Base-by-base conservation (phyloP, 2,888 invertebrate species). In the Hypercompe scribonia region DNA sequence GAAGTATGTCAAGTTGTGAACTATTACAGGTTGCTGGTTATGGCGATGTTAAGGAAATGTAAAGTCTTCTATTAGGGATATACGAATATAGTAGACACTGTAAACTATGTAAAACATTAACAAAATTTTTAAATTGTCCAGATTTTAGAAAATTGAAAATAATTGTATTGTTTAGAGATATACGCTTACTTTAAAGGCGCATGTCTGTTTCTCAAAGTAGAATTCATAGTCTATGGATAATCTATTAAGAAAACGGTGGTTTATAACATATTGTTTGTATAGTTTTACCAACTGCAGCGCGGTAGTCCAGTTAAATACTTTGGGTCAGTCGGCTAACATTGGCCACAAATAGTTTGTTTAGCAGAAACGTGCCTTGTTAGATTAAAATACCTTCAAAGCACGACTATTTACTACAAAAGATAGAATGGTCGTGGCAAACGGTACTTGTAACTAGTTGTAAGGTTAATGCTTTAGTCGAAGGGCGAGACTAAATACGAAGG, bases 381-480 rank as follows among this genome's bases (percentile, higher is more conserved):
- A 68, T 77, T 76, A 78, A 73, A 78, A 80, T 80, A 76, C 76
- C 78, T 61, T 73, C 69, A 70, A 71, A 76, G 69, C 86, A 84
- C 84, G 84, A 85, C 78, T 75, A 73, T 78, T 79, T 69, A 86
- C 84, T 86, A 72, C 84, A 84, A 82, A 72, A 77, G 73, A 75
- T 76, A 72, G 70, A 78, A 50, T 76, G 69, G 74, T 78, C 81
- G 75, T 68, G 77, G 75, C 74, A 78, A 82, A 77, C 76, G 69
- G 75, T 84, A 78, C 84, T 72, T 72, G 79, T 78, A 73, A 71
- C 70, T 76, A 77, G 79, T 73, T 70, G 79, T 79, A 72, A 73
- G 68, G 72, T 77, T 78, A 78, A 78, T 78, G 79, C 68, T 76
- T 72, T 76, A 76, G 76, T 78, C 76, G 81, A 84, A 84, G 84